A percentile compares a stretch with the other conserved stretches of the same genome.
Evolutionary conservation across 2,797 vertebrate genomes (phyloP).

Genomic region (Ctenopoma kingsleyae): DNA sequence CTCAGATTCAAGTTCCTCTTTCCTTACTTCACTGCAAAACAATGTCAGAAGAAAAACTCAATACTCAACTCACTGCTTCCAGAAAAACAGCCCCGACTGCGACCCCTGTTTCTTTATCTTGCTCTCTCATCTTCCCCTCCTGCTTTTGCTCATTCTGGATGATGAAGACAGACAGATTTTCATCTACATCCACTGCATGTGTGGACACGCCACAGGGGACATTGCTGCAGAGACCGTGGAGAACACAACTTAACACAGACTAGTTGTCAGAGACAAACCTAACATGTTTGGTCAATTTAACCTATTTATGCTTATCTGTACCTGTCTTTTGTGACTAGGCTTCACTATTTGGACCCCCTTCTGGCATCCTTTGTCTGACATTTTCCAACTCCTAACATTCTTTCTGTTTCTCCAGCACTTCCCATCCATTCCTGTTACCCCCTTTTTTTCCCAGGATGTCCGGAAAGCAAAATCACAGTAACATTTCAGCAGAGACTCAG

Average conservation of each 20-base stretch:
- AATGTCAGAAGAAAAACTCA: slow-evolving; percentile 5
- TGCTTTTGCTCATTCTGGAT: slow-evolving; percentile 60
- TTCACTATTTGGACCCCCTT: slow-evolving; percentile 6
- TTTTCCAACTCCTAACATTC: slow-evolving; percentile 28
- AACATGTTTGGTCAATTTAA: neutral
- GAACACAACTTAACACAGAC: slow-evolving; percentile 29
- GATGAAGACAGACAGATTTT: slow-evolving; percentile 66
- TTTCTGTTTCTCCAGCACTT: slow-evolving; percentile 26
- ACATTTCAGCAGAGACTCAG: slow-evolving; percentile 79
- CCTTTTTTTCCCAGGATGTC: slow-evolving; percentile 58
- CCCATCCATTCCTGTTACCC: slow-evolving; percentile 18
- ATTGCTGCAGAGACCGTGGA: neutral
- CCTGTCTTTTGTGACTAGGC: neutral
- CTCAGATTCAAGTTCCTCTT: neutral
- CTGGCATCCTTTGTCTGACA: slow-evolving; percentile 32
- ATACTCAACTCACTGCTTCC: slow-evolving; percentile 8
- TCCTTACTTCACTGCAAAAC: slow-evolving; percentile 30
- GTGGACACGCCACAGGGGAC: slow-evolving; percentile 40
- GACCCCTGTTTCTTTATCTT: slow-evolving; percentile 61
- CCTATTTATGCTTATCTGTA: slow-evolving; percentile 8
- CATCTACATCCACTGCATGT: slow-evolving; percentile 44
- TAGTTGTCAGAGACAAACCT: slow-evolving; percentile 19
- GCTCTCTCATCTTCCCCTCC: slow-evolving; percentile 49
- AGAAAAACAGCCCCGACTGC: slow-evolving; percentile 47
- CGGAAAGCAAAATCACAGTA: slow-evolving; percentile 77